phyloP scores from a whole-genome alignment of 1,140 invertebrate genomes.

The Drosophila kepulauana region DNA sequence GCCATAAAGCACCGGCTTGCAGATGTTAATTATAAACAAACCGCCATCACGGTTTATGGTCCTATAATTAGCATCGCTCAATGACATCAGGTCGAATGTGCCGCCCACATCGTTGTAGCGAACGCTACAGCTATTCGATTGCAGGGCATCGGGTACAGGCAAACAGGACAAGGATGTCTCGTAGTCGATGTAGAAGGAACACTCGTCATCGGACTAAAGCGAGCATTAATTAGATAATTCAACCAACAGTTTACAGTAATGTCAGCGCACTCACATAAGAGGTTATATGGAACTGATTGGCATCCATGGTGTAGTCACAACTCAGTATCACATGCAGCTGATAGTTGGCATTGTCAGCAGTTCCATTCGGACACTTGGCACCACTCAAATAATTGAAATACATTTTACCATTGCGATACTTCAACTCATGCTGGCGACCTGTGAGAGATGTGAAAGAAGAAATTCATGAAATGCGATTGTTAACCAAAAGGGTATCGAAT shows the following conservation, averaged over 20 bases:
- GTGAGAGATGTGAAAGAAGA: conserved; percentile 1
- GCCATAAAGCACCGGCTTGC: conserved; percentile 79
- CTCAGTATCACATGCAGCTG: conserved; percentile 61
- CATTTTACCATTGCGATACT: conserved; percentile 72
- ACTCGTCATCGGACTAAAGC: conserved; percentile 59
- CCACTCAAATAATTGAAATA: conserved; percentile 68
- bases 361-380: conserved; percentile 65
- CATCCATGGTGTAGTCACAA: conserved; percentile 78
- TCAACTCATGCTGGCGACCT: conserved; percentile 73
- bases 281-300: conserved; percentile 57
- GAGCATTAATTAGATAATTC: not conserved
- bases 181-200: conserved; percentile 69
- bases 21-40: conserved; percentile 77
- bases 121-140: conserved; percentile 73
- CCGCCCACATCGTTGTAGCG: conserved; percentile 57
- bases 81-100: conserved; percentile 71
- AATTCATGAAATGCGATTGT: not conserved
- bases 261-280: conserved; percentile 55
- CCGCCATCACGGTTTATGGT: conserved; percentile 60
- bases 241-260: not conserved
- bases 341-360: conserved; percentile 51
- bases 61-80: conserved; percentile 77
- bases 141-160: conserved; percentile 65
- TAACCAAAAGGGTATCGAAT: not conserved
- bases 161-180: conserved; percentile 75